Evolutionary conservation across 2,888 invertebrate genomes (phyloP), one percentile per base, ranked within the genome.

Genomic region (Polia nebulosa): DNA sequence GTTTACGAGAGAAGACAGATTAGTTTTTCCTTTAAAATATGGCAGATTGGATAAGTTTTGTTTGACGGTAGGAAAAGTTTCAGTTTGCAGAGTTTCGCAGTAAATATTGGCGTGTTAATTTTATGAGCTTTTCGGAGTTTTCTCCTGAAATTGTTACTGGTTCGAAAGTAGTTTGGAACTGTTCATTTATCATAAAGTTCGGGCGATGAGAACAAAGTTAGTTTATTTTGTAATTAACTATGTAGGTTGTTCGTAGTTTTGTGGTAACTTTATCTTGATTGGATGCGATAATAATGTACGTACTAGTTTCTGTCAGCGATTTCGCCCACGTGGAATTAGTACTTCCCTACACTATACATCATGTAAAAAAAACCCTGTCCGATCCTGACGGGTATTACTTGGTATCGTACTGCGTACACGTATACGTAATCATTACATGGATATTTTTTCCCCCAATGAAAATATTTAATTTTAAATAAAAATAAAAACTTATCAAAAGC

Each of bases 91-190:
- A 47, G 27, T 36, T 57, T 11, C 25, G 20, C 29, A 25, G 66
- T 74, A 67, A 36, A 76, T 76, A 76, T 76, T 68, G 55, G 55
- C 36, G 17, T 29, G 34, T 25, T 56, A 44, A 71, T 69, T 76
- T 76, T 36, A 56, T 69, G 47, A 34, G 29, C 7, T 56, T 55
- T 49, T 9, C 29, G 6, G 20, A 29, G 36, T 56, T 76, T 69
- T 69, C 29, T 29, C 9, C 4, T 34, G n/a, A 51, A 34, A 44
- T 44, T 32, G 20, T 52, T 52, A 67, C n/a, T 13, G 13, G 15
- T 13, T 45, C 1, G 15, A 39, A 45, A 36, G 34, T 66, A 41
- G 47, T 76, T 49, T 27, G 11, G 5, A 36, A 55, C 15, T 36
- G 55, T 44, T 55, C 25, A 41, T 71, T 76, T 68, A 68, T 65